These are phyloP conservation scores for Calidris pygmaea DNA, from an alignment of 2,113 vertebrate genomes.

Conservation along the genomic window DNA sequence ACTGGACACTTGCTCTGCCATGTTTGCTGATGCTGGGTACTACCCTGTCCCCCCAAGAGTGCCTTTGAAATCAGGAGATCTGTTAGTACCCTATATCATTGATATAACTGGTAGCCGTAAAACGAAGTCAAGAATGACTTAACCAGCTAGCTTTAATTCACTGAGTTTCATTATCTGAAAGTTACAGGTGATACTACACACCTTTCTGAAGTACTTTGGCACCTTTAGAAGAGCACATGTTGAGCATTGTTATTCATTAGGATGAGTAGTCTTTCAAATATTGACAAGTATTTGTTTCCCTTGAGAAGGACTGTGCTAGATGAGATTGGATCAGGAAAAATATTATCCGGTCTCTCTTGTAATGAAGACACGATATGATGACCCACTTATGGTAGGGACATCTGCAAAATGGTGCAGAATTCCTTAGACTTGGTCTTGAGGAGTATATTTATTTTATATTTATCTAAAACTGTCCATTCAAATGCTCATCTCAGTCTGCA, in stretches of 20 bases:
- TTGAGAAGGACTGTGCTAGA: background rate
- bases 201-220: background rate
- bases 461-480: background rate
- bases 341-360: background rate
- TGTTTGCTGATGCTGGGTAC: background rate
- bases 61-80: background rate
- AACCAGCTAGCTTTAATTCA: background rate
- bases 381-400: background rate
- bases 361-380: background rate
- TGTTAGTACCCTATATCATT: background rate
- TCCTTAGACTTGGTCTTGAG: background rate
- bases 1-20: background rate
- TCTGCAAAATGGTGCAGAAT: background rate
- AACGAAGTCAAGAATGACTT: background rate
- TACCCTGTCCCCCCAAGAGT: background rate
- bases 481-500: background rate
- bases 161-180: background rate
- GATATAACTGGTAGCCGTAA: background rate
- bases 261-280: background rate
- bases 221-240: background rate
- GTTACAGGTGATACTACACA: background rate
- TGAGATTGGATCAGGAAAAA: background rate
- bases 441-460: background rate
- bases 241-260: background rate
- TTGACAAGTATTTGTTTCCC: background rate